These are phyloP conservation scores for Ochotona princeps DNA, from an alignment of 2,113 vertebrate genomes.

Conservation along the genomic window DNA sequence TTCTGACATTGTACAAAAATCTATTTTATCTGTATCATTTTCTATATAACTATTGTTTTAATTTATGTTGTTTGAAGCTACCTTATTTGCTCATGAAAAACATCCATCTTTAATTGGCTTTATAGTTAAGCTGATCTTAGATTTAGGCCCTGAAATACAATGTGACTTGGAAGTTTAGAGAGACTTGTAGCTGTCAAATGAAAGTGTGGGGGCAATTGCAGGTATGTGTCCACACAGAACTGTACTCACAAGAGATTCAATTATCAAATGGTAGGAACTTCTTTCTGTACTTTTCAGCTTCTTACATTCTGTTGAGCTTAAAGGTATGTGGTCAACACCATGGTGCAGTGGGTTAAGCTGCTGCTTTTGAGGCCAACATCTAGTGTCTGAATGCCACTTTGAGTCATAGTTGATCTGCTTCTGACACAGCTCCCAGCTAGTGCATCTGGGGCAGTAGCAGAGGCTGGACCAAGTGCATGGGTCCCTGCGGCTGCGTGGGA, in stretches of 20 bases:
- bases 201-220: neutral
- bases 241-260: slow-evolving; percentile 26
- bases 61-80: neutral
- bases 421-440: no score
- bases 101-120: slow-evolving; percentile 3
- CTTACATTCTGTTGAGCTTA: neutral
- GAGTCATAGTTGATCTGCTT: no score
- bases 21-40: neutral
- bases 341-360: no score
- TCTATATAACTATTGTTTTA: neutral
- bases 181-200: neutral
- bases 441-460: no score
- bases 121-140: slow-evolving; percentile 47
- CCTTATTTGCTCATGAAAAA: slow-evolving; percentile 10
- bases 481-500: no score
- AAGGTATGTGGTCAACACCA: neutral
- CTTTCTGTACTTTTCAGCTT: slow-evolving; percentile 17
- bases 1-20: neutral
- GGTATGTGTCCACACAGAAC: neutral
- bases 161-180: neutral
- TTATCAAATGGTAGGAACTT: neutral
- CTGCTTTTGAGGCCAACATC: no score
- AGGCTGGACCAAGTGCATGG: no score
- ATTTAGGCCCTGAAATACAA: neutral
- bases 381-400: no score